Percentiles rank a stretch among this genome's conserved stretches.
phyloP scores from a whole-genome alignment of 1,140 invertebrate species.

The Manduca sexta region DNA sequence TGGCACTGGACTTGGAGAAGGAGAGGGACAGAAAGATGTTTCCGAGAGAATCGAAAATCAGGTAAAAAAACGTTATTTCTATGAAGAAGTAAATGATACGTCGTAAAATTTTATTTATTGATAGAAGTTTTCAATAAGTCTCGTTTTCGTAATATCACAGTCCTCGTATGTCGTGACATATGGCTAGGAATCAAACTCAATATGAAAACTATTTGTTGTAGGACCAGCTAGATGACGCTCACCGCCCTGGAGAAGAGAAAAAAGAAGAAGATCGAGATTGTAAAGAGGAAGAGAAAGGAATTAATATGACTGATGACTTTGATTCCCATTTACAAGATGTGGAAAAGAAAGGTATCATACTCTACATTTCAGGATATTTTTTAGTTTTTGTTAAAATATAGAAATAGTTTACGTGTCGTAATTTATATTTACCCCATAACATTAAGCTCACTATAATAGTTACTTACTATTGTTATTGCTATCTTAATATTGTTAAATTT shows the following conservation, averaged over 20 bases:
- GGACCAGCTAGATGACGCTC: slow-evolving; percentile 95
- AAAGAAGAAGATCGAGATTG: slow-evolving; percentile 85
- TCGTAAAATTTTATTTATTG: too few relatives aligned
- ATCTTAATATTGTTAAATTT: too few relatives aligned
- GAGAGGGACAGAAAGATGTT: slow-evolving; percentile 95
- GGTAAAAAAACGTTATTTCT: slow-evolving; percentile 24
- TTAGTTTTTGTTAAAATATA: too few relatives aligned
- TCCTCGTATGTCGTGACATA: too few relatives aligned
- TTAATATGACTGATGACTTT: slow-evolving; percentile 96
- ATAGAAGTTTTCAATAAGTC: background rate
- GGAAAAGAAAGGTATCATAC: slow-evolving; percentile 79
- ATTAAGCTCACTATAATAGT: too few relatives aligned
- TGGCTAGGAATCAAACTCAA: too few relatives aligned
- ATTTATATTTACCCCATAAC: too few relatives aligned
- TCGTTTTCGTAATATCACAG: background rate
- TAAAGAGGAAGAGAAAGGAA: slow-evolving; percentile 93
- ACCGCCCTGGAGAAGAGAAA: slow-evolving; percentile 83
- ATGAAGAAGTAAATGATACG: background rate
- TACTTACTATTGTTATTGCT: too few relatives aligned
- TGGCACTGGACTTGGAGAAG: slow-evolving; percentile 92
- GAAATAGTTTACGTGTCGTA: too few relatives aligned
- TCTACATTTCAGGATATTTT: too few relatives aligned
- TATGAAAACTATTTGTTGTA: slow-evolving; percentile 43
- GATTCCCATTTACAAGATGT: slow-evolving; percentile 81
- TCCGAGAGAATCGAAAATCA: slow-evolving; percentile 92